Base-by-base conservation (phyloP, 2,888 invertebrate species). In the Theretra japonica region DNA sequence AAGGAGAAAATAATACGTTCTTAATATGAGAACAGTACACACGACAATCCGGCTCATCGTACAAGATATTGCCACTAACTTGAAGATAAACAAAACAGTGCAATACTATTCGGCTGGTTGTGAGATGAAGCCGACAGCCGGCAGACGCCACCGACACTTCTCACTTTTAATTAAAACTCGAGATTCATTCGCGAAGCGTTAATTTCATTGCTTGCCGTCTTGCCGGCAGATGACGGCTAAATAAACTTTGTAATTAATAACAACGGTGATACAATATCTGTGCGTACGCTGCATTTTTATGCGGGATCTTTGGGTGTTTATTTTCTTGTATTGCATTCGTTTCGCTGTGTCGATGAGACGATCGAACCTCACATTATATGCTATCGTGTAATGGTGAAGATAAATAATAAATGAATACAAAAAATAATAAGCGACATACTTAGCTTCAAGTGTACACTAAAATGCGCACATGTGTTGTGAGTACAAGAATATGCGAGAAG, bases 111-210 rank as follows among this genome's bases (percentile, higher is more conserved):
- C 41, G 53, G 53, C 23, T 6, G 23, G 57, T 53, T 62, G 30
- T 65, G 56, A 53, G 30, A 56, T 69, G 69, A 21, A 33, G 56
- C 30, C 30, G 23, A 41, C 50, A 60, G 60, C 30, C 69, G 60
- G 53, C 75, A 75, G 74, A 68, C 75, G 75, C 79, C 72, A 75
- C 75, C 78, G 82, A 82, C 86, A 83, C 80, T 86, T 84, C 80
- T 76, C 82, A 78, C 76, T 76, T 90, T 90, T 90, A 90, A 90
- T 90, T 90, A 90, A 90, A 90, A 88, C 84, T 88, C 84, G 79
- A 84, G 85, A 89, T 87, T 88, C 88, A 89, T 89, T 84, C 82
- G 75, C 77, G 41, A 70, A 75, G 73, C 79, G 80, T 80, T 88
- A 83, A 88, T 87, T 87, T 87, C 80, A 82, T 84, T 83, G 80